These are phyloP conservation scores for Iguana delicatissima DNA, from an alignment of 2,797 vertebrate genomes.

Conservation along the genomic window DNA sequence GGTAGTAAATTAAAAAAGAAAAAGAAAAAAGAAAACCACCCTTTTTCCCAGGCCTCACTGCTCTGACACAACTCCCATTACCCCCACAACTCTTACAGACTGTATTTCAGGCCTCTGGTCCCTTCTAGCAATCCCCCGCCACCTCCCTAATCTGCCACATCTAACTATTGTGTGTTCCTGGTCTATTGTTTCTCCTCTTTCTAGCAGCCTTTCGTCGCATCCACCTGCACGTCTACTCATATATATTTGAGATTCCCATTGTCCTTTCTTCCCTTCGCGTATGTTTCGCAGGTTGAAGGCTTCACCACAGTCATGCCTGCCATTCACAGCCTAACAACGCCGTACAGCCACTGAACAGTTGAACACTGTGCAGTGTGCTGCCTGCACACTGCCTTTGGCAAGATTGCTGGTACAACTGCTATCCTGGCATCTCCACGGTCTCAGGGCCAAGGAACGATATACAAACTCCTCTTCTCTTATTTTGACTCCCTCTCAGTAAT, in stretches of 20 bases:
- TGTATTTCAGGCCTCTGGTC: neutral
- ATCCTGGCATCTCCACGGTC: neutral
- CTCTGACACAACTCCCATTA: neutral
- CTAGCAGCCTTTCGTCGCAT: neutral
- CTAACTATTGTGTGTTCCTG: neutral
- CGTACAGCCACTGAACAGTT: neutral
- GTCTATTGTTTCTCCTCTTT: neutral
- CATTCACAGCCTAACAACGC: neutral
- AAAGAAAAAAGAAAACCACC: too few species aligned
- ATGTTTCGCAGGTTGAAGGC: too few species aligned
- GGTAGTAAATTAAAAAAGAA: neutral
- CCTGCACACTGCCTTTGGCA: neutral
- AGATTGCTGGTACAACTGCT: neutral
- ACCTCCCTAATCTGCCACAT: neutral
- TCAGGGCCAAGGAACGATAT: neutral
- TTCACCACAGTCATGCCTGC: neutral
- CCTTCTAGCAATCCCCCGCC: neutral
- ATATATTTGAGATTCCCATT: neutral
- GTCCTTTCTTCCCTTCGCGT: neutral
- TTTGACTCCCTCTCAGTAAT: neutral
- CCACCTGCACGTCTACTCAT: neutral
- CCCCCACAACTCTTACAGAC: neutral
- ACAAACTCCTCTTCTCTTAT: neutral
- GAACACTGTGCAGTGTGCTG: neutral
- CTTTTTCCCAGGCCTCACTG: neutral